Evolutionary conservation across 2,113 vertebrate species (phyloP), one percentile per base, ranked within the genome.

Genomic region (Varanus komodoensis): DNA sequence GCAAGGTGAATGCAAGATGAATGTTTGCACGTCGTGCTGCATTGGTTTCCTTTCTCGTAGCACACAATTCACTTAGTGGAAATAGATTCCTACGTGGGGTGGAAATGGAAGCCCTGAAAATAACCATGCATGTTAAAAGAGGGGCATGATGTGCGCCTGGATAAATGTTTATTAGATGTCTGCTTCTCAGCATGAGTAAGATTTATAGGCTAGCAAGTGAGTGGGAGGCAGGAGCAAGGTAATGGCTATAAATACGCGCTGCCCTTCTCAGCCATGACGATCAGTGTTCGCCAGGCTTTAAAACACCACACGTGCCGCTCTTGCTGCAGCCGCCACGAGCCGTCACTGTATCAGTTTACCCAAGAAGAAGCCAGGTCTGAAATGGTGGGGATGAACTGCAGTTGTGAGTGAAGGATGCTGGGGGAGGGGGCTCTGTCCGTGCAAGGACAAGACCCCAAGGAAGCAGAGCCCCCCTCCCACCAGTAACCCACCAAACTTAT

Each of bases 211-310:
- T 89, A 90, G 78, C 11, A 67, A 87, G n/a, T 84, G 34, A 8
- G 17, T 50, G 81, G 78, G 61, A 74, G 57, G 4, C 61, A 74
- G 68, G 61, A 48, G 69, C 57, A 87, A 84, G 86, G 75, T 92
- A 61, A 89, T 85, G 9, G 64, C n/a, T 3, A 81, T n/a, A 92
- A 92, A 57, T 93, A 48, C 34, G 83, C 92, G 64, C 86, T 92
- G 89, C 89, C 80, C 91, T 87, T 89, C 90, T 80, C 67, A 78
- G 89, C 82, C 82, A 23, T 87, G 77, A 54, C 17, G 50, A 61
- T 89, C 57, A 9, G 8, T 89, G 54, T 87, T 90, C 88, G 82
- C 68, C 91, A 48, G 89, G 86, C 48, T 89, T n/a, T 73, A n/a
- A 85, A 57, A 25, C 57, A 25, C 15, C 75, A 82, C 89, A 44